A percentile compares a stretch with the other conserved stretches of the same genome.
phyloP scores from a whole-genome alignment of 1,140 invertebrate genomes.

The Scaptomyza hsui region DNA sequence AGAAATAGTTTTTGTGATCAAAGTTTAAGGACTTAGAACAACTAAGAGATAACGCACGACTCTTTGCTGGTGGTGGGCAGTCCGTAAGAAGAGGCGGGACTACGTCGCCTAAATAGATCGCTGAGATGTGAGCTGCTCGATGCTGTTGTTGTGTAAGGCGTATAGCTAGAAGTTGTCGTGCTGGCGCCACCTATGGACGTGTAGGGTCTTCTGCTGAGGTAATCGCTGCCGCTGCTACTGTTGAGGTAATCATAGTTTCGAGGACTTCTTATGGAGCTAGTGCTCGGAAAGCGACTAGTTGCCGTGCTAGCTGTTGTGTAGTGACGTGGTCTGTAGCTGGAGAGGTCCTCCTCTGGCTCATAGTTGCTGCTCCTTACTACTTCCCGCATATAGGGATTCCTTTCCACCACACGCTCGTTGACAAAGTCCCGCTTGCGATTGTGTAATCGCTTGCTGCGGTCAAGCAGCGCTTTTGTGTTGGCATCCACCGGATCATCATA shows the following conservation, averaged over 20 bases:
- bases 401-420: conserved; percentile 74
- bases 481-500: conserved; percentile 63
- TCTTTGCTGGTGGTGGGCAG: conserved; percentile 68
- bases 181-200: conserved; percentile 16
- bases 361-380: conserved; percentile 59
- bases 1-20: conserved; percentile 60
- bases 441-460: conserved; percentile 77
- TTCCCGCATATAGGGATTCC: conserved; percentile 81
- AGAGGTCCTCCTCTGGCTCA: conserved; percentile 58
- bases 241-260: conserved; percentile 65
- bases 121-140: conserved; percentile 62
- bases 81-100: conserved; percentile 51
- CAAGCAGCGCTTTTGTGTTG: conserved; percentile 65
- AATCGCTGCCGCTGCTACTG: conserved; percentile 41
- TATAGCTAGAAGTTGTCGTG: conserved; percentile 40
- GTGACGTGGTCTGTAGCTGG: conserved; percentile 57
- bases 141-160: conserved; percentile 26
- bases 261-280: conserved; percentile 30
- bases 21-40: conserved; percentile 22
- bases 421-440: conserved; percentile 80
- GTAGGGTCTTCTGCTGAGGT: conserved; percentile 50
- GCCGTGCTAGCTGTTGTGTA: conserved; percentile 29
- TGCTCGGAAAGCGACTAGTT: conserved; percentile 65
- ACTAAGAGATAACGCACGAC: conserved; percentile 81
- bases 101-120: conserved; percentile 72